Evolutionary conservation across 1,140 invertebrate species (phyloP).

Genomic region (Saccostrea cuccullata): DNA sequence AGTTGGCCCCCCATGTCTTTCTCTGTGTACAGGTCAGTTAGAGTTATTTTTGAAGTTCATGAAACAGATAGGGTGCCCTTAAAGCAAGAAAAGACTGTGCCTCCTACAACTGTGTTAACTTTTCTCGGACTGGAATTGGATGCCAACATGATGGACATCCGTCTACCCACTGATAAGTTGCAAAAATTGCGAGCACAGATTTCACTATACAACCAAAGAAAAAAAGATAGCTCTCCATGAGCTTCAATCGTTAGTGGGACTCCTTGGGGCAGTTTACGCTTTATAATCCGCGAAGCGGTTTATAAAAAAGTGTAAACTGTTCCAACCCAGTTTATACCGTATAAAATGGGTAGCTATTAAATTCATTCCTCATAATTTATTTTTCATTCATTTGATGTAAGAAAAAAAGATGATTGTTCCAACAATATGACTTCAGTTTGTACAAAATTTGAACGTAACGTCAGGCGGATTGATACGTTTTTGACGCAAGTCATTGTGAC

Average conservation of each 20-base stretch:
- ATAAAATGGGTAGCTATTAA: too few species aligned
- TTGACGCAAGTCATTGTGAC: too few species aligned
- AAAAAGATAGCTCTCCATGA: slow-evolving; percentile 41
- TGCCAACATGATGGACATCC: slow-evolving; percentile 4
- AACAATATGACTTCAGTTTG: too few species aligned
- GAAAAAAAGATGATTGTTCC: too few species aligned
- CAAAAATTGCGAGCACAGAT: background rate
- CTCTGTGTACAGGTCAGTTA: background rate
- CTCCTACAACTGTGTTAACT: slow-evolving; percentile 18
- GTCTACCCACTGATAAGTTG: slow-evolving; percentile 46
- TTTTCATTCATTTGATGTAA: too few species aligned
- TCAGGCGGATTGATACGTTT: too few species aligned
- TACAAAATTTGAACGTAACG: too few species aligned
- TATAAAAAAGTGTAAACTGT: too few species aligned
- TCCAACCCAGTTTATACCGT: too few species aligned
- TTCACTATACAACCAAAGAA: background rate
- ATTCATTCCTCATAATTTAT: too few species aligned
- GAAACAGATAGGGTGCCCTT: slow-evolving; percentile 39
- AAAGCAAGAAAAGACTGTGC: slow-evolving; percentile 30
- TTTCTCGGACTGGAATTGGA: slow-evolving; percentile 51
- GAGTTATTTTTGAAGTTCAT: background rate
- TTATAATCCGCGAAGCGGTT: too few species aligned
- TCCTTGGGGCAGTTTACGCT: too few species aligned
- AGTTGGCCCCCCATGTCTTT: background rate
- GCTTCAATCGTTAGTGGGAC: slow-evolving; percentile 43